Conservation (phyloP, 2,888 invertebrate species). For the Caenorhabditis plicata region DNA sequence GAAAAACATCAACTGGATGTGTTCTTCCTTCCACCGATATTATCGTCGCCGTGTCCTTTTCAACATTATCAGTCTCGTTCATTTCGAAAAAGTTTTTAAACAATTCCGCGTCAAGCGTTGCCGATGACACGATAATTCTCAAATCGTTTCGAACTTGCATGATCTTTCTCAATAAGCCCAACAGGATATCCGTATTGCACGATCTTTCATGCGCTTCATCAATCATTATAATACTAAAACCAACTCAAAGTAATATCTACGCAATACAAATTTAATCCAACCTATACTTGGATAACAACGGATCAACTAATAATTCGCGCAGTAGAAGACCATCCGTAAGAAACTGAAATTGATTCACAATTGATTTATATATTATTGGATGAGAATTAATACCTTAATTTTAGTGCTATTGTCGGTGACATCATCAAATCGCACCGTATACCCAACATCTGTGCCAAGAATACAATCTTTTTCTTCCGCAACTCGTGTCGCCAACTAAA, state of each 20-base stretch:
- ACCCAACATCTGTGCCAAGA: conserved; percentile 81
- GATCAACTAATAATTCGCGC: conserved; percentile 91
- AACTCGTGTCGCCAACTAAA: conserved; percentile 79
- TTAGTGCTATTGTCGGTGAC: conserved; percentile 66
- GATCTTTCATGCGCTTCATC: conserved; percentile 84
- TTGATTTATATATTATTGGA: too few relatives aligned
- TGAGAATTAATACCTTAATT: too few relatives aligned
- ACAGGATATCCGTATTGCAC: conserved; percentile 85
- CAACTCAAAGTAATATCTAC: not conserved
- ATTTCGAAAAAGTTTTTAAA: conserved; percentile 69
- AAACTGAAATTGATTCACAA: too few relatives aligned
- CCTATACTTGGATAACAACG: conserved; percentile 81
- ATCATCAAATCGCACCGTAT: conserved; percentile 76
- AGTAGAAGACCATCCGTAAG: conserved; percentile 94
- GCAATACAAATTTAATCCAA: too few relatives aligned
- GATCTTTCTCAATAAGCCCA: conserved; percentile 86
- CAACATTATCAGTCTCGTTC: conserved; percentile 58
- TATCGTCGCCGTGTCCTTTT: conserved; percentile 77
- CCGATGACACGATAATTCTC: conserved; percentile 80
- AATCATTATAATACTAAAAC: conserved; percentile 59
- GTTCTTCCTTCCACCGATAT: conserved; percentile 85
- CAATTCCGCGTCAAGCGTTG: conserved; percentile 86
- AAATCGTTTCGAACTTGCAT: conserved; percentile 58
- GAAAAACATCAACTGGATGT: conserved; percentile 84
- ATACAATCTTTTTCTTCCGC: conserved; percentile 81